Base-by-base conservation (phyloP, 2,113 vertebrate species). In the Cebidichthys violaceus region DNA sequence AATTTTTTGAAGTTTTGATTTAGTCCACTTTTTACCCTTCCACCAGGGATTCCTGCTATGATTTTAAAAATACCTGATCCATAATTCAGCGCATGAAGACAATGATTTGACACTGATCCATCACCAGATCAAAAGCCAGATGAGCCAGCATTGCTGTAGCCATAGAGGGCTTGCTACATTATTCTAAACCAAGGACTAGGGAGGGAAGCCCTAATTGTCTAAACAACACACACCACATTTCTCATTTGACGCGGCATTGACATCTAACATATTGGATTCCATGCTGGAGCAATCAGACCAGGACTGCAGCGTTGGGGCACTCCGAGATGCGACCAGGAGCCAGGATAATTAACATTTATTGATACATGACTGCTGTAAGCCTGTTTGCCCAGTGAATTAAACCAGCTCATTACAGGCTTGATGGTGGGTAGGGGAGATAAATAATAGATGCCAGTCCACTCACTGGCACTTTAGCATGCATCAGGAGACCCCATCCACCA, bases 341-440 rank as follows among this genome's bases (percentile, higher is more conserved):
- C 91, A 71, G 84, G 85, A 90, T 92, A 93, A 94, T 94, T 92
- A 94, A 92, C 93, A 92, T 93, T 92, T 93, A 95, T 94, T 94
- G 93, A 95, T 93, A 94, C 90, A 93, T 89, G 92, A 90, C 91
- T 92, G 90, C 91, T 92, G 90, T 93, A 92, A 93, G 90, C 86
- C 93, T 91, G 92, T 93, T 94, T 94, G 90, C 86, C 86, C 85
- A 92, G 93, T 93, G 93, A 92, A 94, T 94, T 90, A 94, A 93
- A 93, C 89, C 86, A 92, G 90, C 90, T 93, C 92, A 94, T 95
- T 94, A 93, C 87, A 86, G 89, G 89, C 85, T 88, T 94, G 93
- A 92, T 95, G 90, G 89, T 85, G 90, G 90, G 87, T 85, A 82
- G 87, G 91, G 86, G 85, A 77, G 86, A 92, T 95, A 90, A 95